Conservation (phyloP, 1,140 invertebrate species). For the Leptoteleia sp. region DNA sequence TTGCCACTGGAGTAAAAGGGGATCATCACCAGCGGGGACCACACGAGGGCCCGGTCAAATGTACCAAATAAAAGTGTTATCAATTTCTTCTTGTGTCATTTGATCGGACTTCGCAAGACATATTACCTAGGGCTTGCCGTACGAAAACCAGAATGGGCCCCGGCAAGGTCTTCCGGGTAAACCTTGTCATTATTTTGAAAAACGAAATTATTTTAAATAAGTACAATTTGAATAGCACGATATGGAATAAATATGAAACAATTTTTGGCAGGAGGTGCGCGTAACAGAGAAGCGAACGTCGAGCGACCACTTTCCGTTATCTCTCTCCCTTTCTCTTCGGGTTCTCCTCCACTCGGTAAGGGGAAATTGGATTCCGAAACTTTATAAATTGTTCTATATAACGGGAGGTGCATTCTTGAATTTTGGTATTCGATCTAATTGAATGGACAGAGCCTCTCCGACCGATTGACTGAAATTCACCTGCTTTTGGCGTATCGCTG, state of each 20-base stretch:
- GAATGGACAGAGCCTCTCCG: slow-evolving; percentile 28
- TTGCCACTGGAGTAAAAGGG: no score
- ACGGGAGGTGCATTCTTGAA: slow-evolving; percentile 38
- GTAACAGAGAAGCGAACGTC: slow-evolving; percentile 29
- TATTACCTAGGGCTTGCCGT: no score
- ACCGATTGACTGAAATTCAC: slow-evolving; percentile 44
- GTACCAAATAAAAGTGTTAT: no score
- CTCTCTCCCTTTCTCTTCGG: neutral
- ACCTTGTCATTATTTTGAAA: no score
- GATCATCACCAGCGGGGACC: no score
- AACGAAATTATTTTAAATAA: no score
- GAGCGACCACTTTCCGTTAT: slow-evolving; percentile 43
- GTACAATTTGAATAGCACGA: slow-evolving; percentile 50
- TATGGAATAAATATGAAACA: slow-evolving; percentile 47
- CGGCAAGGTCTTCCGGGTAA: no score
- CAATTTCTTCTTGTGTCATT: no score
- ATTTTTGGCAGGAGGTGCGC: slow-evolving; percentile 29
- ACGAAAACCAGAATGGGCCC: no score
- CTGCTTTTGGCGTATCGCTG: slow-evolving; percentile 45
- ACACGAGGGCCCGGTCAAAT: no score
- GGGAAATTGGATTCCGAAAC: slow-evolving; percentile 33
- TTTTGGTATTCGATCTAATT: slow-evolving; percentile 48
- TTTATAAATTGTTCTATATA: slow-evolving; percentile 50
- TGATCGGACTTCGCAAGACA: no score
- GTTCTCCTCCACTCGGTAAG: slow-evolving; percentile 3